A percentile compares a stretch with the other conserved stretches of the same genome.
These are phyloP conservation scores for Colius striatus DNA, from an alignment of 2,113 vertebrate genomes.

Conservation along the genomic window DNA sequence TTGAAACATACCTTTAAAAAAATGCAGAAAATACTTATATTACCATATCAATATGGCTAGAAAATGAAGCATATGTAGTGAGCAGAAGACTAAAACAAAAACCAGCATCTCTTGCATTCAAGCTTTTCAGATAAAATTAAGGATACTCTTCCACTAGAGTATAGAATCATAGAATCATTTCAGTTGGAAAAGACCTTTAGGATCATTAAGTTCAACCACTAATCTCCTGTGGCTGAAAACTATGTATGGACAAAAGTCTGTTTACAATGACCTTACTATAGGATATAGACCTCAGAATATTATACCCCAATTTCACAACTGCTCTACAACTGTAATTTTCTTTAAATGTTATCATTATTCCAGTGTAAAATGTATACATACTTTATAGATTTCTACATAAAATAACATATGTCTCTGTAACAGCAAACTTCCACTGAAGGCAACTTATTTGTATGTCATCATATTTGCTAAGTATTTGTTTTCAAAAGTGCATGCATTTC, in stretches of 20 bases:
- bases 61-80: neutral
- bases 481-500: neutral
- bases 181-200: no score
- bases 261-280: neutral
- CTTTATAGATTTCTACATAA: neutral
- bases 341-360: neutral
- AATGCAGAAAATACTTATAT: neutral
- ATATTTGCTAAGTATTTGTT: neutral
- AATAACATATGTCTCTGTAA: neutral
- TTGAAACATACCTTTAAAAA: constrained; percentile 90
- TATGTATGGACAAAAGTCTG: neutral
- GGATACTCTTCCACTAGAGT: neutral
- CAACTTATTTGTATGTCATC: neutral
- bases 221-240: neutral
- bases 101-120: neutral
- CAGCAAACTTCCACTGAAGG: neutral
- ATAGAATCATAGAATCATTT: no score
- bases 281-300: neutral
- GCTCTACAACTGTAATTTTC: neutral
- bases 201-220: no score
- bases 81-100: neutral
- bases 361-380: neutral
- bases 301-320: neutral
- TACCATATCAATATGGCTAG: neutral
- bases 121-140: neutral